These are phyloP conservation scores for Parazoanthus swiftii DNA, from an alignment of 92 coral and sea anemone genomes.

Conservation along the genomic window DNA sequence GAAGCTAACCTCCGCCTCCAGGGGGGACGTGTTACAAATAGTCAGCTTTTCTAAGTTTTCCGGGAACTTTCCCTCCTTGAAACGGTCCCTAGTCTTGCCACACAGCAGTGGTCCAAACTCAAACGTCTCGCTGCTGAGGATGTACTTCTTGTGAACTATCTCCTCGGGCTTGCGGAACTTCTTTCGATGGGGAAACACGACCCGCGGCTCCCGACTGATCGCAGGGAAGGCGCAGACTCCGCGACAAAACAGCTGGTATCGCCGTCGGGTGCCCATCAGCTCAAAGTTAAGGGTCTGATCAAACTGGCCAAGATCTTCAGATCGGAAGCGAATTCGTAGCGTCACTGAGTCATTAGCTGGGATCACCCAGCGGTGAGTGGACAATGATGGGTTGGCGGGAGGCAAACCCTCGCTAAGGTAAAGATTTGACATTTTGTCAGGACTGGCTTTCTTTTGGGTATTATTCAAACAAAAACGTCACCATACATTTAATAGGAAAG, in stretches of 20 bases:
- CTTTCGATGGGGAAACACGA: conserved; percentile 93
- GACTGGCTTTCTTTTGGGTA: too few species aligned
- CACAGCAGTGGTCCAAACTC: conserved; percentile 98
- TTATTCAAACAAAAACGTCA: too few species aligned
- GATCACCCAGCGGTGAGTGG: conserved; percentile 89
- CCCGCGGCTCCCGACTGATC: conserved; percentile 97
- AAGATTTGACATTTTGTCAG: background rate
- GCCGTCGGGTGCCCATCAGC: conserved; percentile 94
- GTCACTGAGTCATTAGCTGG: conserved; percentile 82
- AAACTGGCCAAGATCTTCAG: conserved; percentile 98
- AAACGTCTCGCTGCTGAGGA: conserved; percentile 85
- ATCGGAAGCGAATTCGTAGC: conserved; percentile 84
- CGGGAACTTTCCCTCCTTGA: conserved; percentile 93
- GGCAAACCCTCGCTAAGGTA: conserved; percentile 55
- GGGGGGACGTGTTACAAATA: conserved; percentile 86
- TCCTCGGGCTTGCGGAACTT: conserved; percentile 97
- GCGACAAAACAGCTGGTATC: conserved; percentile 96
- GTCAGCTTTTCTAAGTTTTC: conserved; percentile 89
- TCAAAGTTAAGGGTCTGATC: conserved; percentile 98
- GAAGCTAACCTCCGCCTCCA: conserved; percentile 87
- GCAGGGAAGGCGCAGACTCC: conserved; percentile 98
- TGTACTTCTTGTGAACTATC: conserved; percentile 94
- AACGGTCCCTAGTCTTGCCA: conserved; percentile 93
- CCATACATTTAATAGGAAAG: too few species aligned
- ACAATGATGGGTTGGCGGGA: conserved; percentile 70